phyloP scores from a whole-genome alignment of 2,888 invertebrate genomes.

The Melieria omissa region DNA sequence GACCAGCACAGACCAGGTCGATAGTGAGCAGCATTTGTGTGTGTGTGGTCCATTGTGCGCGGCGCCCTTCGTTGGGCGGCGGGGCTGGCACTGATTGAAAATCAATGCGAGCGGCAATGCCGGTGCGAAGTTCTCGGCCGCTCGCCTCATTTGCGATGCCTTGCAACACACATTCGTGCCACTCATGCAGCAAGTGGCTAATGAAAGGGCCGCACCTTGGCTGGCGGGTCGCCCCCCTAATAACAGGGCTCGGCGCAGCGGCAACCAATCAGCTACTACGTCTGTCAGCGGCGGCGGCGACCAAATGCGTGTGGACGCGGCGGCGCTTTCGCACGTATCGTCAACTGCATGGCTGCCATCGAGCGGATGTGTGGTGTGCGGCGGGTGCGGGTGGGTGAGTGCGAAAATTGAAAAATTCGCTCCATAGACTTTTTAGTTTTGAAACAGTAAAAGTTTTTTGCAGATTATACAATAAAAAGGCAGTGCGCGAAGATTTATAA shows the following conservation, averaged over 20 bases:
- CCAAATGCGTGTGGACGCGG: neutral
- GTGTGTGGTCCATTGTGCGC: neutral
- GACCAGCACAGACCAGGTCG: neutral
- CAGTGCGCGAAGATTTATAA: slow-evolving; percentile 27
- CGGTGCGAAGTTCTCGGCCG: slow-evolving; percentile 13
- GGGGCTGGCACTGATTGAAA: slow-evolving; percentile 25
- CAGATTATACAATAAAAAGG: neutral
- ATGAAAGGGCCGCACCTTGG: neutral
- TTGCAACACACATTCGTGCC: neutral
- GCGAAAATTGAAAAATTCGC: slow-evolving; percentile 30
- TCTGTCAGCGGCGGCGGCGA: neutral
- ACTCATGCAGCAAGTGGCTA: neutral
- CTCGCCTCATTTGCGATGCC: slow-evolving; percentile 17
- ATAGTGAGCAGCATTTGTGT: neutral
- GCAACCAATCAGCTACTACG: neutral
- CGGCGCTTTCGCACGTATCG: neutral
- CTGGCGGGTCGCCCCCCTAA: neutral
- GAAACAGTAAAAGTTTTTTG: slow-evolving; percentile 27
- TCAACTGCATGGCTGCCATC: neutral
- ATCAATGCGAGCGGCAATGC: slow-evolving; percentile 22
- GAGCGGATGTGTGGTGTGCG: neutral
- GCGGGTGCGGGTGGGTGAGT: neutral
- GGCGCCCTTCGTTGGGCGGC: neutral
- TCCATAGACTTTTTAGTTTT: slow-evolving; percentile 29
- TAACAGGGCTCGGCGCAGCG: neutral